phyloP scores from a whole-genome alignment of 2,888 invertebrate species.

The Tipula vernalis region DNA sequence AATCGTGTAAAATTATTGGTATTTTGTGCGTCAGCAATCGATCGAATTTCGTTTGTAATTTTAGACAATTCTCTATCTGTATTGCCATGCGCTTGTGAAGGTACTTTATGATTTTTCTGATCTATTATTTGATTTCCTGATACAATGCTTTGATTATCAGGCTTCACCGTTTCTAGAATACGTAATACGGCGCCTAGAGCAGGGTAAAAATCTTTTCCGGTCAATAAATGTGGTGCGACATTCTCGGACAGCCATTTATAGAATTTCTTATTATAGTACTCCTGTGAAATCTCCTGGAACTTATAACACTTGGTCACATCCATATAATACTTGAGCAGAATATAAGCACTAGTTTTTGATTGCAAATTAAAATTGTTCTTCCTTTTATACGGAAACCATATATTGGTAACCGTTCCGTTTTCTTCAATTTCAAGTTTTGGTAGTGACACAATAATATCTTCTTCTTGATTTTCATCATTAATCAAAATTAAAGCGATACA shows the following conservation, averaged over 20 bases:
- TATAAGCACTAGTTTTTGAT: constrained; percentile 23
- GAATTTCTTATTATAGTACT: constrained; percentile 25
- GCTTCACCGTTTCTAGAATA: constrained; percentile 22
- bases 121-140: background rate
- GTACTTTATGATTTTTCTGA: background rate
- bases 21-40: background rate
- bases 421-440: constrained; percentile 26
- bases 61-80: background rate
- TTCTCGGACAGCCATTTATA: constrained; percentile 27
- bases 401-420: constrained; percentile 23
- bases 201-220: constrained; percentile 29
- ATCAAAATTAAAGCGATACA: constrained; percentile 26
- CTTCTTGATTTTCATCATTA: constrained; percentile 19
- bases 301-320: constrained; percentile 27
- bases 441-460: constrained; percentile 27
- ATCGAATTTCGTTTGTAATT: background rate
- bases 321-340: constrained; percentile 29
- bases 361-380: constrained; percentile 28
- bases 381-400: constrained; percentile 30
- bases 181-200: constrained; percentile 29
- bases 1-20: background rate
- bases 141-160: background rate
- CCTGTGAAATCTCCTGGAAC: constrained; percentile 24
- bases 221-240: constrained; percentile 26
- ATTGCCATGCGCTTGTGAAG: background rate